Conservation (phyloP, 1,140 invertebrate species). For the Drosophila tani region DNA sequence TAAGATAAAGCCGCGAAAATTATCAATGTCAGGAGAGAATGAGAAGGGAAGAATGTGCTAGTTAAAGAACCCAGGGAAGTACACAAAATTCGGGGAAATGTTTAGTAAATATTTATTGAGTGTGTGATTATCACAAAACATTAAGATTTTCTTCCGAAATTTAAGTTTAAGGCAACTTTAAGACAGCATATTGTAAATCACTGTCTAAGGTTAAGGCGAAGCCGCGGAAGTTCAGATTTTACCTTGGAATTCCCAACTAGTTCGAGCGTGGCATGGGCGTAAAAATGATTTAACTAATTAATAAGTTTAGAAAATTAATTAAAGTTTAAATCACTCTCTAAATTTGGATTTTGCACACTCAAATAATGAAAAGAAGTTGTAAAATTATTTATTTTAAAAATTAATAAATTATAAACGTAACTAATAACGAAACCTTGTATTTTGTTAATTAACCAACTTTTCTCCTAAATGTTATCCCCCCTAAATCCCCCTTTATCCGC, state of each 20-base stretch:
- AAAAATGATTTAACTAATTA: neutral
- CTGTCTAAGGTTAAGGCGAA: neutral
- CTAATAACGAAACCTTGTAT: too few relatives aligned
- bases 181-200: neutral
- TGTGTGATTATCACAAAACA: neutral
- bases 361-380: too few relatives aligned
- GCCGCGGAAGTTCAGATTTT: neutral
- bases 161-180: neutral
- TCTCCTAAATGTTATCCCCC: too few relatives aligned
- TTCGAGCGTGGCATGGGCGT: neutral
- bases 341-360: too few relatives aligned
- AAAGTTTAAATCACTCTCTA: neutral
- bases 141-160: neutral
- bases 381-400: neutral
- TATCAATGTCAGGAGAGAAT: conserved; percentile 56
- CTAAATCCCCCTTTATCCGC: neutral
- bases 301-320: neutral
- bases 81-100: neutral
- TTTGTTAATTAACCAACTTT: neutral
- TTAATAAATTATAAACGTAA: neutral
- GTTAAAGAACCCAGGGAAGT: conserved; percentile 4
- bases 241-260: neutral
- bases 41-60: conserved; percentile 1
- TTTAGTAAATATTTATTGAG: neutral
- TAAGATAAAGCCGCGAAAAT: conserved; percentile 72